Conservation (phyloP, 1,140 invertebrate genomes). For the Metopolophium dirhodum region DNA sequence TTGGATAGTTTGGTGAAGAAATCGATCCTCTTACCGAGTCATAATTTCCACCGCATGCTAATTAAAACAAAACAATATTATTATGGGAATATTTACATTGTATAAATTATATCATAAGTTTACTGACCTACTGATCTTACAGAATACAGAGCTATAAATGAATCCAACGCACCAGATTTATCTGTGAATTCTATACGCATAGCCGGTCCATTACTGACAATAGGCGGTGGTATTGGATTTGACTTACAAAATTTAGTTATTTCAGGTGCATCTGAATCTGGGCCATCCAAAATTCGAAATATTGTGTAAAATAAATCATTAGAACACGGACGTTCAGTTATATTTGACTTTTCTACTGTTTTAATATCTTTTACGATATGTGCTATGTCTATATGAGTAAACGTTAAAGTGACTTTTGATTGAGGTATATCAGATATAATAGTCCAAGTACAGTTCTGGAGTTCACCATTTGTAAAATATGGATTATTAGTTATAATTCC, state of each 20-base stretch:
- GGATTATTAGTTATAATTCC: constrained; percentile 65
- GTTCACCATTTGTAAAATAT: constrained; percentile 56
- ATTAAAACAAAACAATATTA: constrained; percentile 58
- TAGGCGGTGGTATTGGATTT: constrained; percentile 66
- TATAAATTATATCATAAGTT: background rate
- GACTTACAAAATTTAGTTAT: constrained; percentile 67
- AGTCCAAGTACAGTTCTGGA: constrained; percentile 71
- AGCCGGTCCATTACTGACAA: constrained; percentile 71
- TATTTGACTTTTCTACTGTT: background rate
- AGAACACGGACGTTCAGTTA: background rate
- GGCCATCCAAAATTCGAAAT: constrained; percentile 70
- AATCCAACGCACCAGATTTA: constrained; percentile 59
- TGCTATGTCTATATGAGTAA: constrained; percentile 29
- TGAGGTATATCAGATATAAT: constrained; percentile 66
- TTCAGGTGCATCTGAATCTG: constrained; percentile 66
- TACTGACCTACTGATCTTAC: constrained; percentile 67
- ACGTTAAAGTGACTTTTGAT: constrained; percentile 48
- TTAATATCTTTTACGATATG: background rate
- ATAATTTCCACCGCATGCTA: constrained; percentile 76
- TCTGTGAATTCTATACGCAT: constrained; percentile 64
- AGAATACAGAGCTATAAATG: constrained; percentile 69
- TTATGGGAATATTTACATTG: too few species aligned
- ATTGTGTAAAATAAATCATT: constrained; percentile 33
- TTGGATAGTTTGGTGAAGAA: constrained; percentile 79
- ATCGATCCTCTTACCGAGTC: constrained; percentile 71